A percentile compares a stretch with the other conserved stretches of the same genome.
Conservation (phyloP, 2,888 invertebrate genomes). For the Cylindroiulus punctatus region DNA sequence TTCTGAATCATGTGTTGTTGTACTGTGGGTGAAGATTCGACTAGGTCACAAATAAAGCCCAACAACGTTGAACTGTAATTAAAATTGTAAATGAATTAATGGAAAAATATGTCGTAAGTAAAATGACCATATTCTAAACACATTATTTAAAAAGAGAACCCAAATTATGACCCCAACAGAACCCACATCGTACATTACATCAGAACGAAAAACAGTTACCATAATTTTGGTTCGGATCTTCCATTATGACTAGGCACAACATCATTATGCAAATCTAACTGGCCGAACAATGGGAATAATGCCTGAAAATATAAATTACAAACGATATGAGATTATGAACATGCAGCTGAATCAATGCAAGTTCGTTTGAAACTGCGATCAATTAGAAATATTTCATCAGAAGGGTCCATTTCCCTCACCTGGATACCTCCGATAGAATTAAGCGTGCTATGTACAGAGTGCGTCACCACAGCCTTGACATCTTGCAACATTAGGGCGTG, state of each 20-base stretch:
- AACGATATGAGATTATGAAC: too few species aligned
- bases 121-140: too few species aligned
- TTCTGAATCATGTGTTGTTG: slow-evolving; percentile 99
- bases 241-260: slow-evolving; percentile 66
- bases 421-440: slow-evolving; percentile 99
- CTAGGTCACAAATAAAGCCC: slow-evolving; percentile 96
- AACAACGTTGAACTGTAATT: slow-evolving; percentile 85
- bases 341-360: too few species aligned
- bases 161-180: too few species aligned
- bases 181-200: too few species aligned
- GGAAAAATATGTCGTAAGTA: too few species aligned
- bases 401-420: slow-evolving; percentile 60
- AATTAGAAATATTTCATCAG: too few species aligned
- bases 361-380: too few species aligned
- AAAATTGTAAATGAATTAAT: slow-evolving; percentile 56
- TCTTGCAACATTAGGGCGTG: slow-evolving; percentile 99
- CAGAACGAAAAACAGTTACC: slow-evolving; percentile 70
- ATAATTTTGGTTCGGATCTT: slow-evolving; percentile 88
- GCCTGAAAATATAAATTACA: slow-evolving; percentile 69
- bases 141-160: too few species aligned
- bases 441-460: slow-evolving; percentile 98
- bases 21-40: slow-evolving; percentile 95
- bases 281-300: slow-evolving; percentile 96
- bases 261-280: slow-evolving; percentile 93
- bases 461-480: slow-evolving; percentile 98